Conservation (phyloP, 1,140 invertebrate genomes). For the Aphelenchoides fujianensis region DNA sequence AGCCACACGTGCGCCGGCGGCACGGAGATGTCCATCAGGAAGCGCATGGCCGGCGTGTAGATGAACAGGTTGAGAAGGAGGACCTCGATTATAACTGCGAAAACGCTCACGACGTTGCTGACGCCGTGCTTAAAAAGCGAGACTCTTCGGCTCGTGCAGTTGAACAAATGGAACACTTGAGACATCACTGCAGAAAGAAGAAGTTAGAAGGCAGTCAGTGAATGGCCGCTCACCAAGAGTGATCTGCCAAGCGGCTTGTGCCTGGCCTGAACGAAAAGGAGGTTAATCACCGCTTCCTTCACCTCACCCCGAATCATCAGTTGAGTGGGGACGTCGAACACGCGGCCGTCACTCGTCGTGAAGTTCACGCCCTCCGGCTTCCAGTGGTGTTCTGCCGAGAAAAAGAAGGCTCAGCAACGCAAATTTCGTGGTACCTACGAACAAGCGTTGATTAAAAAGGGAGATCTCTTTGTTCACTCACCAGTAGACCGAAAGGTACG, state of each 20-base stretch:
- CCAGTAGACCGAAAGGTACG: constrained; percentile 53
- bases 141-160: constrained; percentile 59
- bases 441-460: not conserved
- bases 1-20: constrained; percentile 50
- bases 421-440: constrained; percentile 47
- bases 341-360: constrained; percentile 38
- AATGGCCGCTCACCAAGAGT: constrained; percentile 39
- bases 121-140: constrained; percentile 60
- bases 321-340: constrained; percentile 40
- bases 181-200: no score
- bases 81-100: constrained; percentile 60
- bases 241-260: constrained; percentile 53
- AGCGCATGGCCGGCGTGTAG: constrained; percentile 59
- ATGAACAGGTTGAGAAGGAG: constrained; percentile 59
- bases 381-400: constrained; percentile 55
- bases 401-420: constrained; percentile 42
- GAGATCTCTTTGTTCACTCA: constrained; percentile 24
- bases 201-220: no score
- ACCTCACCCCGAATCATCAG: constrained; percentile 38
- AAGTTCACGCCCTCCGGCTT: constrained; percentile 45
- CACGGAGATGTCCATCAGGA: constrained; percentile 58
- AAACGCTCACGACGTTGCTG: constrained; percentile 57
- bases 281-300: not conserved
- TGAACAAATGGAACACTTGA: constrained; percentile 60
- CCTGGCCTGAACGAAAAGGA: constrained; percentile 30